Evolutionary conservation across 2,888 invertebrate species (phyloP).

Genomic region (Hololepta plana): DNA sequence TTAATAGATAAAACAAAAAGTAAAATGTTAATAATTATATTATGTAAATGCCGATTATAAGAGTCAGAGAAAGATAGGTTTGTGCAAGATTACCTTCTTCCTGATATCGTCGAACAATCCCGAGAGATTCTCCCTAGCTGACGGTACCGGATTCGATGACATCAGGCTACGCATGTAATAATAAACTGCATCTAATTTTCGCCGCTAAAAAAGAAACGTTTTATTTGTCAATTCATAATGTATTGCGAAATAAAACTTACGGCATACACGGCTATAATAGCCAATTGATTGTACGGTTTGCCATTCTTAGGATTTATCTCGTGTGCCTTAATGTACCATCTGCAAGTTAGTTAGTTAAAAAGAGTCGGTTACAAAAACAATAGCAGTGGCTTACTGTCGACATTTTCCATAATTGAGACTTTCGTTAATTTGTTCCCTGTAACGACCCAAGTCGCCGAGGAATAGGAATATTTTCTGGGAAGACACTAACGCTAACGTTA

Average conservation of each 20-base stretch:
- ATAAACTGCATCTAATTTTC: constrained; percentile 91
- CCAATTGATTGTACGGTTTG: constrained; percentile 86
- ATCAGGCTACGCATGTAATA: constrained; percentile 90
- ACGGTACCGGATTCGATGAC: constrained; percentile 83
- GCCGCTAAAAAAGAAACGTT: constrained; percentile 44
- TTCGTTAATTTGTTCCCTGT: constrained; percentile 70
- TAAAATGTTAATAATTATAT: constrained; percentile 7
- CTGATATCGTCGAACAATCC: constrained; percentile 83
- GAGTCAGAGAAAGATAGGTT: constrained; percentile 4
- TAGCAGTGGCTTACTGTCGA: constrained; percentile 48
- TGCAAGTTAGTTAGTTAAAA: constrained; percentile 15
- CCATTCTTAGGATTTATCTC: constrained; percentile 90
- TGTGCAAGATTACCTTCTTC: constrained; percentile 47
- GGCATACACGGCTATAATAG: constrained; percentile 68
- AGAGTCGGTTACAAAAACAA: no score
- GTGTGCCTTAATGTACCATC: constrained; percentile 87
- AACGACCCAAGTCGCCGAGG: constrained; percentile 83
- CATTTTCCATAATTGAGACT: constrained; percentile 65
- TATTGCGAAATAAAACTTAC: no score
- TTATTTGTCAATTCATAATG: no score
- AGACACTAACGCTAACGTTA: constrained; percentile 62
- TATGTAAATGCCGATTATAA: constrained; percentile 4
- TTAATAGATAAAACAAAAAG: constrained; percentile 9
- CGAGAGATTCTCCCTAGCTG: constrained; percentile 78
- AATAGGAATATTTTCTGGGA: constrained; percentile 78